Evolutionary conservation across 2,888 invertebrate genomes (phyloP).

Genomic region (Sinhomidia bicolor): DNA sequence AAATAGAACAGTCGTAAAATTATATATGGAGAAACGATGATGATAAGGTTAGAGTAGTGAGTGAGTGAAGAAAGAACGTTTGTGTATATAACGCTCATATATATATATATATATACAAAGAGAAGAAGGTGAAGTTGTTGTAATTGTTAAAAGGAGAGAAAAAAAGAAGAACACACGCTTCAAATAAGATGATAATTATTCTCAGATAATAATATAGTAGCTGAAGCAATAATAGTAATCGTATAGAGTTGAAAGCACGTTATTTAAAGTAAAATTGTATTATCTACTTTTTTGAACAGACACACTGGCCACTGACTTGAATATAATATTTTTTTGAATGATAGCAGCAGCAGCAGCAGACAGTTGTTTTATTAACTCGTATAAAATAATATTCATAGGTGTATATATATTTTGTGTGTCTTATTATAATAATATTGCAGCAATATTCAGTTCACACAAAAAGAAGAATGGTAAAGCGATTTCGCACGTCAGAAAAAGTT

Average conservation of each 20-base stretch:
- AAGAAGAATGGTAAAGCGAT: neutral
- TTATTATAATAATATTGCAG: neutral
- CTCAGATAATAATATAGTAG: constrained; percentile 52
- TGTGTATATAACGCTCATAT: too few relatives aligned
- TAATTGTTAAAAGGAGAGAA: neutral
- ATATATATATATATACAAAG: too few relatives aligned
- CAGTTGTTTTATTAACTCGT: too few relatives aligned
- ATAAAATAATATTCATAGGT: too few relatives aligned
- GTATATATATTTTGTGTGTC: neutral
- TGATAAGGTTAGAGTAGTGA: neutral
- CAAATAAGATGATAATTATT: constrained; percentile 67
- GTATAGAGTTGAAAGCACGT: constrained; percentile 35
- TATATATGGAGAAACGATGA: neutral
- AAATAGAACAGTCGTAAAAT: constrained; percentile 41
- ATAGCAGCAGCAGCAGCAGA: too few relatives aligned
- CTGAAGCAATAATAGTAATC: constrained; percentile 41
- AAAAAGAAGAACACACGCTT: constrained; percentile 50
- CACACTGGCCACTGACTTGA: neutral
- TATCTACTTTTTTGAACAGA: neutral
- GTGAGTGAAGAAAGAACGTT: too few relatives aligned
- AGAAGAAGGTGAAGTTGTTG: neutral
- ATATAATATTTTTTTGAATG: too few relatives aligned
- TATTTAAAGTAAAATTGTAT: constrained; percentile 34
- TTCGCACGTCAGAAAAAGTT: constrained; percentile 31
- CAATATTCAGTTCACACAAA: neutral